These are phyloP conservation scores for Pseudorhombus dupliciocellatus DNA, from an alignment of 2,113 vertebrate species.

Conservation along the genomic window DNA sequence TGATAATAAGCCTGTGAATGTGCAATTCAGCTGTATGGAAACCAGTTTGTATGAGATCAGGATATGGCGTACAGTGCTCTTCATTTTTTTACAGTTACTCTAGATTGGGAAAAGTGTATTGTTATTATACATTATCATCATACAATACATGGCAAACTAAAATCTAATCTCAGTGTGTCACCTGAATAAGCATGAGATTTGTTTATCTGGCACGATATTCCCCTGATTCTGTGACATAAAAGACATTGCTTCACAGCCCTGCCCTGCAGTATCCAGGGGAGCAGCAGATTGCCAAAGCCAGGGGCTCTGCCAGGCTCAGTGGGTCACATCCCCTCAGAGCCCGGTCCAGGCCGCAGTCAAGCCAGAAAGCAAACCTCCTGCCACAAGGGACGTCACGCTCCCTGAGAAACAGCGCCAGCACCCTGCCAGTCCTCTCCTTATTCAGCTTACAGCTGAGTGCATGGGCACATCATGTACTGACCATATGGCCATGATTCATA, in stretches of 20 bases:
- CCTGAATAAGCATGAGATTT: conserved; percentile 3
- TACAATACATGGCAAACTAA: too few relatives aligned
- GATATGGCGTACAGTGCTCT: too few relatives aligned
- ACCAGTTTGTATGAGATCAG: too few relatives aligned
- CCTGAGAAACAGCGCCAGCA: conserved; percentile 41
- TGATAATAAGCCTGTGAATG: too few relatives aligned
- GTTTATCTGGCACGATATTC: conserved; percentile 10
- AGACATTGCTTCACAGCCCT: conserved; percentile 21
- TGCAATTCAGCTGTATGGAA: too few relatives aligned
- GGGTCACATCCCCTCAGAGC: conserved; percentile 76
- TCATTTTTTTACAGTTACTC: too few relatives aligned
- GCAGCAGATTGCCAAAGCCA: conserved; percentile 72
- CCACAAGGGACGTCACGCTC: conserved; percentile 65
- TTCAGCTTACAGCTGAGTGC: conserved; percentile 46
- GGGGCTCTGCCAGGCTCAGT: conserved; percentile 70
- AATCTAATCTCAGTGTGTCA: too few relatives aligned
- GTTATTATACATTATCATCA: too few relatives aligned
- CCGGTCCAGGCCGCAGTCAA: conserved; percentile 39
- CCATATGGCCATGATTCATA: conserved; percentile 73
- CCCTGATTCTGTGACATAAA: conserved; percentile 35
- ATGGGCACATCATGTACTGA: conserved; percentile 57
- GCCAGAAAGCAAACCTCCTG: conserved; percentile 60
- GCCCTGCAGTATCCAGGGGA: conserved; percentile 45
- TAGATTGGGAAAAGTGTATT: too few relatives aligned
- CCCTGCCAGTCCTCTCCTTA: conserved; percentile 38